A percentile compares a stretch with the other conserved stretches of the same genome.
Evolutionary conservation across 2,888 invertebrate genomes (phyloP).

Genomic region (Pasiphila rectangulata): DNA sequence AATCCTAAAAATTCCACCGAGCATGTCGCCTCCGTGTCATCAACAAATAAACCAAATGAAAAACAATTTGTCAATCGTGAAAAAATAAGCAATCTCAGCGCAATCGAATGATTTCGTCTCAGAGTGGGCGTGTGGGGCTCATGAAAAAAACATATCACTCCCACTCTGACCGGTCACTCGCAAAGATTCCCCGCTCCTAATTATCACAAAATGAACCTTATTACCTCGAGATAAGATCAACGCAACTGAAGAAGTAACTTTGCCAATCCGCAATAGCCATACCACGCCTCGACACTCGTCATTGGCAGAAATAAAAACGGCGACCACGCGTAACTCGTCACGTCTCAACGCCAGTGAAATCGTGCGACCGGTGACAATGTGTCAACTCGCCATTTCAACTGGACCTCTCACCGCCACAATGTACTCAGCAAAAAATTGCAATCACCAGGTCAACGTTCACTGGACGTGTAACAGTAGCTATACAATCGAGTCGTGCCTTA

Average conservation of each 20-base stretch:
- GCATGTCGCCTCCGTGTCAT: conserved; percentile 26
- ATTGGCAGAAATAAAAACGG: conserved; percentile 81
- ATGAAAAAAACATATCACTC: conserved; percentile 78
- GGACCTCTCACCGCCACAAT: conserved; percentile 30
- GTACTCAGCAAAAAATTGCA: conserved; percentile 26
- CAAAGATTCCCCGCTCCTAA: conserved; percentile 44
- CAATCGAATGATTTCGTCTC: conserved; percentile 58
- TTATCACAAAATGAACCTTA: conserved; percentile 48
- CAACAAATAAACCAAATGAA: conserved; percentile 35
- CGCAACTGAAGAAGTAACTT: conserved; percentile 39
- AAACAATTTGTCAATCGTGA: no score
- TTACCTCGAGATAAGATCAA: conserved; percentile 45
- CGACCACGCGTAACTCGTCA: conserved; percentile 79
- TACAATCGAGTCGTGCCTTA: conserved; percentile 69
- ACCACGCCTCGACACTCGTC: conserved; percentile 80
- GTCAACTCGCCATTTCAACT: conserved; percentile 46
- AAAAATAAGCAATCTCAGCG: conserved; percentile 59
- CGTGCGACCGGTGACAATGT: conserved; percentile 78
- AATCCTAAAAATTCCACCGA: neutral
- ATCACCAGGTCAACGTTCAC: conserved; percentile 41
- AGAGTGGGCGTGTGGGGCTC: conserved; percentile 70
- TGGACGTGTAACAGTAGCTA: conserved; percentile 45
- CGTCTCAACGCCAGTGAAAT: conserved; percentile 76
- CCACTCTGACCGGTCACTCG: conserved; percentile 67
- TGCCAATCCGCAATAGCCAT: conserved; percentile 58